Evolutionary conservation across 2,888 invertebrate genomes (phyloP).

Genomic region (Pterostichus niger): DNA sequence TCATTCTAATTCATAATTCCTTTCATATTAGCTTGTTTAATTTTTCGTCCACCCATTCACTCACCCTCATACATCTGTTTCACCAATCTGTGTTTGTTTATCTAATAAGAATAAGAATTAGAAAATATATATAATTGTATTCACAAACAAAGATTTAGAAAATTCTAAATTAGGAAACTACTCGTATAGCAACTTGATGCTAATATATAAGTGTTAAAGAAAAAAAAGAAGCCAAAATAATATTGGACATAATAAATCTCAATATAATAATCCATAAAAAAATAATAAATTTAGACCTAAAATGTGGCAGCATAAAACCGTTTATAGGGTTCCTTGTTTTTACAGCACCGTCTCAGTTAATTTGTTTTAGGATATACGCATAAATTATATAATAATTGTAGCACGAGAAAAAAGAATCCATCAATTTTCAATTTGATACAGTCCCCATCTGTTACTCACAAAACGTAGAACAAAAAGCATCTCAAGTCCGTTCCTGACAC

Average conservation of each 20-base stretch:
- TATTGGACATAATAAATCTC: slow-evolving; percentile 31
- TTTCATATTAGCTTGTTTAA: too few relatives aligned
- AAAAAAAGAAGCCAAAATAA: not conserved
- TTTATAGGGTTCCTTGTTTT: slow-evolving; percentile 9
- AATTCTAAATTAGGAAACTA: too few relatives aligned
- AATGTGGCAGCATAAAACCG: slow-evolving; percentile 22
- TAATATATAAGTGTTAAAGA: too few relatives aligned
- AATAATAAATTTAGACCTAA: slow-evolving; percentile 26
- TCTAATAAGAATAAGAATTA: too few relatives aligned
- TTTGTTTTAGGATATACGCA: slow-evolving; percentile 5
- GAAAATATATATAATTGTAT: too few relatives aligned
- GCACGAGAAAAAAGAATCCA: slow-evolving; percentile 6
- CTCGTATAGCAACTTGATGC: too few relatives aligned
- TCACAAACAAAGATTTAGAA: too few relatives aligned
- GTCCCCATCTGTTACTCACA: slow-evolving; percentile 13
- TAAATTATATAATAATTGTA: slow-evolving; percentile 42
- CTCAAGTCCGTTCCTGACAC: slow-evolving; percentile 24
- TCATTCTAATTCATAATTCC: too few relatives aligned
- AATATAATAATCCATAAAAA: slow-evolving; percentile 35
- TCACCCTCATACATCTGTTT: too few relatives aligned
- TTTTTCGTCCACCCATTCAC: too few relatives aligned
- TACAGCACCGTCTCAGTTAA: slow-evolving; percentile 19
- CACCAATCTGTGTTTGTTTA: too few relatives aligned
- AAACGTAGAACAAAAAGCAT: slow-evolving; percentile 38
- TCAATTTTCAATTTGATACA: slow-evolving; percentile 35